These are phyloP conservation scores for Phalacrocorax carbo DNA, from an alignment of 2,113 vertebrate genomes.

Conservation along the genomic window DNA sequence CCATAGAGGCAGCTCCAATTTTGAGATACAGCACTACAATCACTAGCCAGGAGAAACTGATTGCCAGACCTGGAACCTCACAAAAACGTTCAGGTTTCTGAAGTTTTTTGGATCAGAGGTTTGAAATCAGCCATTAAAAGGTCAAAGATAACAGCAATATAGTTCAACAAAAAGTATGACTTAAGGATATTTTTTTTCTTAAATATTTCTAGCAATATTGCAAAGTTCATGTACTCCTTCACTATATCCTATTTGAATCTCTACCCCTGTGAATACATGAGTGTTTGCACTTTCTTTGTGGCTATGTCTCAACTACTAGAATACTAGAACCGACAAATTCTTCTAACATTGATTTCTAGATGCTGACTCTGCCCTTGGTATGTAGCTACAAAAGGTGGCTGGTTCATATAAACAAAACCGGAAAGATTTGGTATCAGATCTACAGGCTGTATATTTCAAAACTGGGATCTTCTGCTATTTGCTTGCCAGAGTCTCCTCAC, in stretches of 20 bases:
- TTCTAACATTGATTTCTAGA: background rate
- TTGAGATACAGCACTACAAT: background rate
- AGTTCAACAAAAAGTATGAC: background rate
- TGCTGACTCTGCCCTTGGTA: background rate
- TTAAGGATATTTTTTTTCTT: background rate
- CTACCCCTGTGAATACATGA: accelerated
- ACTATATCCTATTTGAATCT: background rate
- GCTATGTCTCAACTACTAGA: background rate
- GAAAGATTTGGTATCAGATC: background rate
- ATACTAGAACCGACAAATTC: background rate
- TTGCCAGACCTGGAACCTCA: background rate
- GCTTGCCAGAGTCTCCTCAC: background rate
- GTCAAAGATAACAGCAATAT: background rate
- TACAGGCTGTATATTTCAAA: background rate
- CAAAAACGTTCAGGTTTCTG: accelerated
- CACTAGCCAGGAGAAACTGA: background rate
- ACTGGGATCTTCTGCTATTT: background rate
- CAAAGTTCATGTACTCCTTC: background rate
- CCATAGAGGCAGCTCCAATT: background rate
- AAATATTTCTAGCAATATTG: background rate
- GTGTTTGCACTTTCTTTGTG: background rate
- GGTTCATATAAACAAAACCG: background rate
- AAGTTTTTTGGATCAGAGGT: background rate
- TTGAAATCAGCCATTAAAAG: background rate
- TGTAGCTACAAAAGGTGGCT: background rate